A percentile compares a stretch with the other conserved stretches of the same genome.
phyloP scores from a whole-genome alignment of 2,797 vertebrate genomes.

The Petrocephalus schoutedeni region DNA sequence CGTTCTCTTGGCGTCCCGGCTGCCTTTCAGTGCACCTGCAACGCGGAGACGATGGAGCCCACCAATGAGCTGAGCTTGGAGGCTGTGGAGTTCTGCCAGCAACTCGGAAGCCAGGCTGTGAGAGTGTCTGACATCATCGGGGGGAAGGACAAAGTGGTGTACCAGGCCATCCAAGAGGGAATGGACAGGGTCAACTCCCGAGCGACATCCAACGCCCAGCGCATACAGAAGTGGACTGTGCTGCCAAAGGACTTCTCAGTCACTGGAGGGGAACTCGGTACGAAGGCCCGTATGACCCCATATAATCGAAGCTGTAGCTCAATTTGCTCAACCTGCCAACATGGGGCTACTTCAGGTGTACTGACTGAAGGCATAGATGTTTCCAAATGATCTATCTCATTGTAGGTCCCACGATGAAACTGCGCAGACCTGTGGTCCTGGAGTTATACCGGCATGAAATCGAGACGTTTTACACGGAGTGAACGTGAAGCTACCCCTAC shows the following conservation, averaged over 20 bases:
- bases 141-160: constrained; percentile 58
- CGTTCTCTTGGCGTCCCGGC: background rate
- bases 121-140: constrained; percentile 67
- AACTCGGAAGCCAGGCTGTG: constrained; percentile 67
- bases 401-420: constrained; percentile 81
- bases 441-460: constrained; percentile 70
- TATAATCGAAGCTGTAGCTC: background rate
- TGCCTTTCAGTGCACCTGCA: constrained; percentile 58
- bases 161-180: constrained; percentile 69
- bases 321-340: background rate
- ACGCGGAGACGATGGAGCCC: constrained; percentile 71
- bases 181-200: constrained; percentile 66
- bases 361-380: background rate
- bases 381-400: constrained; percentile 19
- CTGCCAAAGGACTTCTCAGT: constrained; percentile 78
- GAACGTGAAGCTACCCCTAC: constrained; percentile 20
- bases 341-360: background rate
- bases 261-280: constrained; percentile 78
- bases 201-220: constrained; percentile 68
- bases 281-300: constrained; percentile 28
- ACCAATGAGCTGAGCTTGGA: constrained; percentile 68
- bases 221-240: constrained; percentile 76
- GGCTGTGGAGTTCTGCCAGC: constrained; percentile 71
- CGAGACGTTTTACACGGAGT: constrained; percentile 67
- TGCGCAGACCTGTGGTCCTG: constrained; percentile 64